Evolutionary conservation across 92 coral and sea anemone species (phyloP).

Genomic region (Porites rus): DNA sequence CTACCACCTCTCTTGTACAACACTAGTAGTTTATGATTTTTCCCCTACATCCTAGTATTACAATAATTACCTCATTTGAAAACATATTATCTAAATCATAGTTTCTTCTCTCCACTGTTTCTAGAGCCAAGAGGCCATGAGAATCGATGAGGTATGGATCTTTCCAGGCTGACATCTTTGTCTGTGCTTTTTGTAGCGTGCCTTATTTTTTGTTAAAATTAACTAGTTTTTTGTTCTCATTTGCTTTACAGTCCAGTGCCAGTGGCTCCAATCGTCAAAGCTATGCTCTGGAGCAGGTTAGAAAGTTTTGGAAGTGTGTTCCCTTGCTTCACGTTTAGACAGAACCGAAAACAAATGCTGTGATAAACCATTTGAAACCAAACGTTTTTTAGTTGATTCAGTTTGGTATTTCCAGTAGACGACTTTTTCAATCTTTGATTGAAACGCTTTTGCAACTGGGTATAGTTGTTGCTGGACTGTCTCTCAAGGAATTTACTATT

Average conservation of each 20-base stretch:
- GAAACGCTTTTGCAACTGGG: too few species aligned
- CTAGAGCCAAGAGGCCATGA: constrained; percentile 81
- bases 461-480: too few species aligned
- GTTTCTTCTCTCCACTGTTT: not conserved
- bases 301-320: not conserved
- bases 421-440: too few species aligned
- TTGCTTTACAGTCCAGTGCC: constrained; percentile 67
- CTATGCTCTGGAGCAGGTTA: constrained; percentile 82
- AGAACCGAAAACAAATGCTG: too few species aligned
- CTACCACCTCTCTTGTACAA: too few species aligned
- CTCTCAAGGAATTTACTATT: too few species aligned
- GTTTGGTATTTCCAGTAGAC: too few species aligned
- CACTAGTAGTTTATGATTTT: too few species aligned
- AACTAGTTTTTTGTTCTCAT: not conserved
- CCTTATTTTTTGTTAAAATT: not conserved
- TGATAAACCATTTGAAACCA: too few species aligned
- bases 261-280: constrained; percentile 88
- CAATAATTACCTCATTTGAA: not conserved
- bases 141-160: constrained; percentile 76
- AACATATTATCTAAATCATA: not conserved
- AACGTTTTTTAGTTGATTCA: too few species aligned
- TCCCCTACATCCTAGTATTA: too few species aligned
- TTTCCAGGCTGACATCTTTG: not conserved
- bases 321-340: too few species aligned
- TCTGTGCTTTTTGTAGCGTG: not conserved